Evolutionary conservation across 2,797 vertebrate species (phyloP).

Genomic region (Catharus ustulatus): DNA sequence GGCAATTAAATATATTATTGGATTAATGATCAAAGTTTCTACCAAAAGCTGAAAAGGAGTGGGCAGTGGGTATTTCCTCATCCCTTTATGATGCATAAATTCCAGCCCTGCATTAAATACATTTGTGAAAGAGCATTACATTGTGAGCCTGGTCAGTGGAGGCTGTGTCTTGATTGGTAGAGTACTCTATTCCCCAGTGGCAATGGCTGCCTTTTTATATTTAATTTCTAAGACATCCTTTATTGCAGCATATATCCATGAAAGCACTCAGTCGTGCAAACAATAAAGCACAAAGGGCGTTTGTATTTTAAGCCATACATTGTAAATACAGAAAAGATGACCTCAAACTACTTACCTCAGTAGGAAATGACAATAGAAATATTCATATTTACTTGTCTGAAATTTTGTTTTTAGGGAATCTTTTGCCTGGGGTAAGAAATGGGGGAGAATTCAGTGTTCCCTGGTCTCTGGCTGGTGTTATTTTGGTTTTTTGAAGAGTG

Average conservation of each 20-base stretch:
- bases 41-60: not conserved
- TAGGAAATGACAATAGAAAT: not conserved
- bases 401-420: not conserved
- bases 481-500: not conserved
- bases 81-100: not conserved
- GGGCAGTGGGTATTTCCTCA: not conserved
- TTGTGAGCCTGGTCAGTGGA: constrained; percentile 18
- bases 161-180: not conserved
- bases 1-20: not conserved
- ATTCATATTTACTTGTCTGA: not conserved
- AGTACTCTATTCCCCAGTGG: constrained; percentile 64
- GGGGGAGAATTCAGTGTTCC: not conserved
- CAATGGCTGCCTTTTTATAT: constrained; percentile 45
- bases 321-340: constrained; percentile 39
- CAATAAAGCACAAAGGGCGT: constrained; percentile 6
- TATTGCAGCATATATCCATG: not conserved
- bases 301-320: constrained; percentile 37
- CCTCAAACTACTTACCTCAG: constrained; percentile 50
- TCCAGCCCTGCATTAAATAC: not conserved
- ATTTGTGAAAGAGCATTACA: constrained; percentile 21
- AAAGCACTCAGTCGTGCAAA: constrained; percentile 58
- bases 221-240: constrained; percentile 52
- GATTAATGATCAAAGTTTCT: not conserved
- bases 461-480: not conserved
- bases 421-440: not conserved